phyloP scores from a whole-genome alignment of 2,797 vertebrate species.

The Aulostomus chinensis region DNA sequence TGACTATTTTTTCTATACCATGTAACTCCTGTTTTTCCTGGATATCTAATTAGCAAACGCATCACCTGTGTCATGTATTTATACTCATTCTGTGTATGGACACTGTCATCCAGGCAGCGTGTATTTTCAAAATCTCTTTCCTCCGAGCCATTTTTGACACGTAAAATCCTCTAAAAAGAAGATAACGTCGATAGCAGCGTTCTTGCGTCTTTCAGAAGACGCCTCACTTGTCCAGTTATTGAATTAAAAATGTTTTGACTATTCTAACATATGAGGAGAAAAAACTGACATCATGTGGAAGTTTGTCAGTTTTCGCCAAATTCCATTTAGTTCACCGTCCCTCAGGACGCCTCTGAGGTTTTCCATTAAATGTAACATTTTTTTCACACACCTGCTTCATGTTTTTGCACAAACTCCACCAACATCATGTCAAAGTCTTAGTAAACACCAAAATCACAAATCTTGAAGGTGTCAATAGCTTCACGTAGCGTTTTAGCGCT shows the following conservation, averaged over 20 bases:
- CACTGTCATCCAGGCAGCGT: no score
- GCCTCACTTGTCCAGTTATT: no score
- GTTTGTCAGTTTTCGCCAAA: not conserved
- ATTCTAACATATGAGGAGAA: not conserved
- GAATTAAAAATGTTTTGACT: no score
- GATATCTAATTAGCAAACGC: not conserved
- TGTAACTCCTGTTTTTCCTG: slow-evolving; percentile 12
- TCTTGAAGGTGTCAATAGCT: no score
- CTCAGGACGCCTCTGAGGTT: not conserved
- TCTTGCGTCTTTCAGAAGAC: no score
- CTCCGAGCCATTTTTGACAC: no score
- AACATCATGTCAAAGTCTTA: not conserved
- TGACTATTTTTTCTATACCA: not conserved
- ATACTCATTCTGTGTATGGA: no score
- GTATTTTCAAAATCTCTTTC: no score
- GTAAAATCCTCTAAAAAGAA: no score
- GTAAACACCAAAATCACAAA: no score
- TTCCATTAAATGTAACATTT: not conserved
- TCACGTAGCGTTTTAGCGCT: no score
- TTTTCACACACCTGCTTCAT: not conserved
- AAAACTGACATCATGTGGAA: not conserved
- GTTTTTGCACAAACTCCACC: not conserved
- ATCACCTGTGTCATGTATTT: slow-evolving; percentile 14
- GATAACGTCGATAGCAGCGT: no score
- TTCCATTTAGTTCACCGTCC: not conserved